Evolutionary conservation across 1,140 invertebrate species (phyloP), one percentile per base, ranked within the genome.

Genomic region (Drosophila kurseongensis): DNA sequence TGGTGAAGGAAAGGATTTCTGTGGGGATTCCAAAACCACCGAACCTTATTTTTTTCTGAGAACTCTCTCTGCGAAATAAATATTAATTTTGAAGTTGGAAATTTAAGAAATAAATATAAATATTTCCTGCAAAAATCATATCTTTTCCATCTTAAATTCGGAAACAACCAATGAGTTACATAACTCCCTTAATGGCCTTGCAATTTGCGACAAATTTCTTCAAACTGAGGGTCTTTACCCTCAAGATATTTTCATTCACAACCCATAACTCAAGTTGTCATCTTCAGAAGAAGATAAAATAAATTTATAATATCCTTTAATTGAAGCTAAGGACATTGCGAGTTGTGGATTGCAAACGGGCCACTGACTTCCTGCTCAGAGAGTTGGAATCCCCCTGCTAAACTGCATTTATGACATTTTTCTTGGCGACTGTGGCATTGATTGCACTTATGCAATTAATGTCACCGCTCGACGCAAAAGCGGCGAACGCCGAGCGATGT

Each of bases 371-470:
- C 18, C 32, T 27, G 35, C 18, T 29, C 4, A 10, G 63, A 14
- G 50, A 71, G 14, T n/a, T 38, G 4, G 38, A 35, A 44, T n/a
- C 38, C 47, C 52, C 40, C 40, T 40, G 45, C 23, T 16, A n/a
- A 40, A 52, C 51, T 54, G 51, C 72, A 71, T 50, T 80, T 79
- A 80, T 80, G 73, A 59, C 56, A 51, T 51, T 62, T 55, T 48
- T 72, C 54, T 55, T 45, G 32, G 18, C 58, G 35, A 47, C 72
- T 48, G 42, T 67, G 74, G 74, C 68, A 82, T 82, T 82, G 75
- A 82, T 78, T 82, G 80, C 79, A 69, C 80, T 75, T 75, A 75
- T 82, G 80, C 80, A 82, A 82, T 82, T 82, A 82, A 78, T 75
- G 80, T 78, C 69, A 74, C 63, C 67, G 79, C 71, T 63, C 57